Evolutionary conservation across 2,113 vertebrate genomes (phyloP), one percentile per base, ranked within the genome.

Genomic region (Macquaria australasica): DNA sequence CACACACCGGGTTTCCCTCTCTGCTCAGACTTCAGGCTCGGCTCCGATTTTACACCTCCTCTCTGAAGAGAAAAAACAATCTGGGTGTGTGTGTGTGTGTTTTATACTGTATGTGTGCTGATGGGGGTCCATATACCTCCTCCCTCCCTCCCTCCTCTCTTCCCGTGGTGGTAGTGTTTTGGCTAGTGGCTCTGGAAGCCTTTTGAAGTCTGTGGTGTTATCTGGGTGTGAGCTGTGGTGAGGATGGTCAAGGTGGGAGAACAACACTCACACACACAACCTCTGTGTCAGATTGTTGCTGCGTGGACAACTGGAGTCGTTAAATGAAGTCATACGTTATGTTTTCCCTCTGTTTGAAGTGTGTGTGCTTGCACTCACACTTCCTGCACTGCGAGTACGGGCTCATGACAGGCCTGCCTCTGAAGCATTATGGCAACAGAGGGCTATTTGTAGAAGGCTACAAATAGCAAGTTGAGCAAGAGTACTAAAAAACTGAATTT

Each of bases 251-350:
- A 83, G 88, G 85, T 90, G 89, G 81, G 84, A 90, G 85, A 93
- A 82, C 75, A 88, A 79, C 86, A 83, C 76, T 77, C 66, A 16
- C 66, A 39, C 74, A 84, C 76, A 84, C 77, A 86, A 62, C 55
- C 1, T 73, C 43, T 83, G 51, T 73, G 73, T 78, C 86, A 76
- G 84, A 74, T 77, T 84, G 73, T 95, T 95, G 91, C 96, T 94
- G 93, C 80, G 80, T 86, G 89, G 94, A 95, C 94, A 96, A 94
- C 91, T 92, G 92, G 0, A 7, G 94, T 93, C 89, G 77, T 95
- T 94, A 95, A 96, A 91, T 87, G 93, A 79, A 88, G 84, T 81
- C 55, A 55, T 86, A 69, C 37, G 72, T 88, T 34, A 0, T 91
- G 94, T 90, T 93, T 73, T 90, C 84, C 71, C 63, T 78, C 77